Percentiles rank a stretch among this genome's conserved stretches.
Evolutionary conservation across 2,888 invertebrate genomes (phyloP).

Genomic region (Plebejus melissa): DNA sequence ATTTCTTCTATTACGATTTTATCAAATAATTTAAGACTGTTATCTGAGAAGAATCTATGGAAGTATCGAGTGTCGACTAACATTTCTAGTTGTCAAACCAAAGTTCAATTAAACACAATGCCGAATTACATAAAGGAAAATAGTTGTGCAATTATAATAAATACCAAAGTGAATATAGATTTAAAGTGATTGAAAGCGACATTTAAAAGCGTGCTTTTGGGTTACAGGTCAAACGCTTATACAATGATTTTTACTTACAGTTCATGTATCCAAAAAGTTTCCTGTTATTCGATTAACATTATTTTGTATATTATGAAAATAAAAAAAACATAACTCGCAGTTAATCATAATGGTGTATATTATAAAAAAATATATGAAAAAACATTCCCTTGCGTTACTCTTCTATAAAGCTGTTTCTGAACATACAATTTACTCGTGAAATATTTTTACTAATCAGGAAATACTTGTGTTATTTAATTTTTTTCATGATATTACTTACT

Average conservation of each 20-base stretch:
- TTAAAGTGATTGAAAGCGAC: slow-evolving; percentile 35
- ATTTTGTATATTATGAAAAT: not conserved
- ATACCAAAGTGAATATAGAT: slow-evolving; percentile 21
- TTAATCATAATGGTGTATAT: not conserved
- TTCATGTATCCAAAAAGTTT: not conserved
- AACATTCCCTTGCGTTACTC: not conserved
- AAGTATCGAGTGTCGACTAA: not conserved
- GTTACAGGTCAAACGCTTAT: slow-evolving; percentile 28
- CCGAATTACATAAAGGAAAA: slow-evolving; percentile 14
- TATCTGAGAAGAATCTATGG: not conserved
- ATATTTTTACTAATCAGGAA: too few relatives aligned
- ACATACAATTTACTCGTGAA: too few relatives aligned
- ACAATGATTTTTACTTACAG: slow-evolving; percentile 21
- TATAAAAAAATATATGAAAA: not conserved
- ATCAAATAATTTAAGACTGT: not conserved
- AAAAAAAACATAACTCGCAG: not conserved
- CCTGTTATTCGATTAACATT: not conserved
- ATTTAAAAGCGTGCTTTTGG: slow-evolving; percentile 32
- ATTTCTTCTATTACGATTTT: not conserved
- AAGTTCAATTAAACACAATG: slow-evolving; percentile 19
- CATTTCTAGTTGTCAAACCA: not conserved
- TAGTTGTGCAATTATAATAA: not conserved
- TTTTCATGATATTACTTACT: not conserved
- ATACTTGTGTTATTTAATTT: too few relatives aligned
- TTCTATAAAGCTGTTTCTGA: not conserved